These are phyloP conservation scores for Calosoma granatense DNA, from an alignment of 1,140 invertebrate genomes.

Conservation along the genomic window DNA sequence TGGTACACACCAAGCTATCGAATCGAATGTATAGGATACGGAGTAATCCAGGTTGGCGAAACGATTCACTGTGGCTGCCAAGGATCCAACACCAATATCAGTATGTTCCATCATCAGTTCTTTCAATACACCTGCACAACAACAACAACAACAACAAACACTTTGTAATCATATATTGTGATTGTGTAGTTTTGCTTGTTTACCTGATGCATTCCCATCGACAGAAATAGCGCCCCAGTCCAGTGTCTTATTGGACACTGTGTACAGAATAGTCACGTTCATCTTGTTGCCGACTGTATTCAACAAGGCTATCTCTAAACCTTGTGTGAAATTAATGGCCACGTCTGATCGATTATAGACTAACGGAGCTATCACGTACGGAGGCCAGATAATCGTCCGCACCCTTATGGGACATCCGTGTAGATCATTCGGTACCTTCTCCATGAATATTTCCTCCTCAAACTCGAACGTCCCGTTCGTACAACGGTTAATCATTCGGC, in stretches of 20 bases:
- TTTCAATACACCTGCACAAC: not conserved
- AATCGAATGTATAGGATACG: not conserved
- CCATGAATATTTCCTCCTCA: slow-evolving; percentile 15
- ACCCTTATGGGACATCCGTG: slow-evolving; percentile 21
- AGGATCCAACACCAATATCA: not conserved
- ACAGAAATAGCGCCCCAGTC: not conserved
- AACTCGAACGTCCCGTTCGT: slow-evolving; percentile 12
- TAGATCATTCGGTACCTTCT: slow-evolving; percentile 22
- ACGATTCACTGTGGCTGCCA: not conserved
- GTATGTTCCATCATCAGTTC: not conserved
- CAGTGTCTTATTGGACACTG: not conserved
- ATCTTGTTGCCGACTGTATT: slow-evolving; percentile 11
- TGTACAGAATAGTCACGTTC: slow-evolving; percentile 12
- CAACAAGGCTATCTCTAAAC: slow-evolving; percentile 13
- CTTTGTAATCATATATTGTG: too few relatives aligned
- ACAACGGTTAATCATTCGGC: slow-evolving; percentile 15
- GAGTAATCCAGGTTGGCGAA: not conserved
- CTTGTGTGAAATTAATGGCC: slow-evolving; percentile 5
- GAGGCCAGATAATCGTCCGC: slow-evolving; percentile 16
- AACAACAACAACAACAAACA: too few relatives aligned
- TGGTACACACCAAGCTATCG: not conserved
- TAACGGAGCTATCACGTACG: slow-evolving; percentile 16
- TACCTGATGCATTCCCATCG: not conserved
- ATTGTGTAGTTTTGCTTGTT: too few relatives aligned
- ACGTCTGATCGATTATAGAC: not conserved